Conservation (phyloP, 2,113 vertebrate species). For the Erythrolamprus reginae region DNA sequence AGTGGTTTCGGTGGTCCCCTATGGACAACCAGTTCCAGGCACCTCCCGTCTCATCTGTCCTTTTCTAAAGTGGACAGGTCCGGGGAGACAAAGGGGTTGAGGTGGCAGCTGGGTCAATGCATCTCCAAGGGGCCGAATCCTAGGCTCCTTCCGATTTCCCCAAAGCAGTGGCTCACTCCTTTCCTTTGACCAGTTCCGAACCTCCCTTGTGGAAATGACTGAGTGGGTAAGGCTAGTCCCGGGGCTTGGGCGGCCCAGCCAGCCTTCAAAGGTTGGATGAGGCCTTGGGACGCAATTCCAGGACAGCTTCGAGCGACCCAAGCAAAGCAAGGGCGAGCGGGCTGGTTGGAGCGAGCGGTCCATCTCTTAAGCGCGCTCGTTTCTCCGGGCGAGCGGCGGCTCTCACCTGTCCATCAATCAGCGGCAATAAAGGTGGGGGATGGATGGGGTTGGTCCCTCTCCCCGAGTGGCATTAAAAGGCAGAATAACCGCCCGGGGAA, state of each 20-base stretch:
- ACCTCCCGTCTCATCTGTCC: too few species aligned
- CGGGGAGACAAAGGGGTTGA: neutral
- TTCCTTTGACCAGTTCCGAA: neutral
- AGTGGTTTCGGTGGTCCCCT: neutral
- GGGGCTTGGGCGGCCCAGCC: neutral
- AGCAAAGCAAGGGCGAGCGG: neutral
- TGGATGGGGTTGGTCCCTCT: neutral
- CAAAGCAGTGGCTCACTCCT: neutral
- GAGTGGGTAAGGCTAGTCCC: neutral
- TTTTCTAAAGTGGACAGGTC: neutral
- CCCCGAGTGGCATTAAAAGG: conserved; percentile 2
- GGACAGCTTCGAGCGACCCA: neutral
- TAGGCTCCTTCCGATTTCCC: neutral
- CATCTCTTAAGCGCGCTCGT: neutral
- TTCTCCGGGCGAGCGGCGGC: neutral
- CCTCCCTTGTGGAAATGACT: neutral
- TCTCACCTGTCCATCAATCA: conserved; percentile 1
- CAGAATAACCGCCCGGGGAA: neutral
- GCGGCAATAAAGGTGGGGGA: conserved; percentile 9
- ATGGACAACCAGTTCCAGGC: neutral
- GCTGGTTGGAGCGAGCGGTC: neutral
- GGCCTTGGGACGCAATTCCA: neutral
- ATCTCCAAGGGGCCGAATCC: neutral
- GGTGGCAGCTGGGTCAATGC: neutral
- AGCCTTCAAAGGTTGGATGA: neutral